These are phyloP conservation scores for Datnioides undecimradiatus DNA, from an alignment of 2,113 vertebrate genomes.

Conservation along the genomic window DNA sequence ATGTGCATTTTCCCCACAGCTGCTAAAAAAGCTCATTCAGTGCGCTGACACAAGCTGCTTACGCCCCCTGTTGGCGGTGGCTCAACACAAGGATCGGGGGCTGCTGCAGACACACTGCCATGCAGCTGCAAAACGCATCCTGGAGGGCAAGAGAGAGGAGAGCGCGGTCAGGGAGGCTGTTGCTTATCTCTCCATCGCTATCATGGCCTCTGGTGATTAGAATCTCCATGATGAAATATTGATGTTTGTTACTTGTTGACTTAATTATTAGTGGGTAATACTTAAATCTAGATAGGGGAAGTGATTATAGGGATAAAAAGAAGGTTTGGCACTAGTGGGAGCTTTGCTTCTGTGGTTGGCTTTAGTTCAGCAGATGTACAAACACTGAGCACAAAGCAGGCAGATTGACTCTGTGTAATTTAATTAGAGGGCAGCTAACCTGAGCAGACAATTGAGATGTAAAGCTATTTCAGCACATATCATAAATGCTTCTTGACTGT, in stretches of 20 bases:
- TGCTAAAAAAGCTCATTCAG: slow-evolving; percentile 91
- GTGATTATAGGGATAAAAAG: not conserved
- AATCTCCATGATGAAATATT: not conserved
- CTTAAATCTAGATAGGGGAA: not conserved
- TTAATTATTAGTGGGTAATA: not conserved
- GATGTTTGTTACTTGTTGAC: slow-evolving; percentile 18
- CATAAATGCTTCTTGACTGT: not conserved
- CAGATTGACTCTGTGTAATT: not conserved
- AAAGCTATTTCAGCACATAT: not conserved
- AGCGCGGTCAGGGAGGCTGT: slow-evolving; percentile 88
- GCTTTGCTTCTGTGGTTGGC: not conserved
- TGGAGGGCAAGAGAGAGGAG: slow-evolving; percentile 76
- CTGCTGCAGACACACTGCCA: slow-evolving; percentile 89
- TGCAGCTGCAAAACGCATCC: slow-evolving; percentile 84
- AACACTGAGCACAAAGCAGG: not conserved
- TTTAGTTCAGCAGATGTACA: not conserved
- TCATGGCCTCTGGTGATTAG: slow-evolving; percentile 89
- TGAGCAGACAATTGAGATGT: not conserved
- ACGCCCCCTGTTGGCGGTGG: slow-evolving; percentile 86
- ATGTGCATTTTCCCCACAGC: slow-evolving; percentile 74
- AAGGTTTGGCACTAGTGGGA: not conserved
- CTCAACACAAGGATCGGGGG: slow-evolving; percentile 83
- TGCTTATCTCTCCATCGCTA: slow-evolving; percentile 92
- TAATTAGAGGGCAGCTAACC: not conserved
- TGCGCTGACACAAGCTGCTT: slow-evolving; percentile 90